Evolutionary conservation across 2,113 vertebrate genomes (phyloP).

Genomic region (Oceanodroma tethys): DNA sequence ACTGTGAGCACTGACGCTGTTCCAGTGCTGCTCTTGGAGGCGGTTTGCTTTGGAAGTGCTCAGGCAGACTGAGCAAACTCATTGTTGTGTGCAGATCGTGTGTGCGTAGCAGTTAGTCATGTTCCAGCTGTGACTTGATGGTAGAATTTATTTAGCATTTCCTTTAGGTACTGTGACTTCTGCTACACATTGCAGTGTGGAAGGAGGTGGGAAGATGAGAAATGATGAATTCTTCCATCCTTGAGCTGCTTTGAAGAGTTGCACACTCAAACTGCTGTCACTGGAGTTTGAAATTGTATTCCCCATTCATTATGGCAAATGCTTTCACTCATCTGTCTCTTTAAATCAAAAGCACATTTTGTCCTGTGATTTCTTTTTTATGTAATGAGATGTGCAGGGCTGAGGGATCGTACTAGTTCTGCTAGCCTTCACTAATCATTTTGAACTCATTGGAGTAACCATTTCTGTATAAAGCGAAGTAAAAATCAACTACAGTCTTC

Average conservation of each 20-base stretch:
- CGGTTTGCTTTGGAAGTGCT: background rate
- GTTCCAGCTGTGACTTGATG: rapidly evolving
- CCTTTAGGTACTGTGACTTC: background rate
- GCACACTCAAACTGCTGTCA: background rate
- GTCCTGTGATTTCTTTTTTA: background rate
- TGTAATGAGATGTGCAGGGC: background rate
- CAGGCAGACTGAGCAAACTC: background rate
- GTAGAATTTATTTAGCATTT: background rate
- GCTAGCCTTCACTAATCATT: background rate
- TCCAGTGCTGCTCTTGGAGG: background rate
- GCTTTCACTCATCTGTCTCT: background rate
- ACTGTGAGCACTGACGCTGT: rapidly evolving
- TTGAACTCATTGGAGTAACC: background rate
- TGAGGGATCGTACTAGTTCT: background rate
- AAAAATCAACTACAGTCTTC: background rate
- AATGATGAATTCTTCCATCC: background rate
- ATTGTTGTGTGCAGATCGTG: rapidly evolving
- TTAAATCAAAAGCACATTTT: background rate
- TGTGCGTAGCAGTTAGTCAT: rapidly evolving
- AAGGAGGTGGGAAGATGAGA: background rate
- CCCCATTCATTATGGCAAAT: background rate
- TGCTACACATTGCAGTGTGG: background rate
- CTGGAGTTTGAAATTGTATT: background rate
- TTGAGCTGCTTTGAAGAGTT: background rate
- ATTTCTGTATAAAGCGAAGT: background rate